These are phyloP conservation scores for Nothura maculosa DNA, from an alignment of 2,797 vertebrate species.

Conservation along the genomic window DNA sequence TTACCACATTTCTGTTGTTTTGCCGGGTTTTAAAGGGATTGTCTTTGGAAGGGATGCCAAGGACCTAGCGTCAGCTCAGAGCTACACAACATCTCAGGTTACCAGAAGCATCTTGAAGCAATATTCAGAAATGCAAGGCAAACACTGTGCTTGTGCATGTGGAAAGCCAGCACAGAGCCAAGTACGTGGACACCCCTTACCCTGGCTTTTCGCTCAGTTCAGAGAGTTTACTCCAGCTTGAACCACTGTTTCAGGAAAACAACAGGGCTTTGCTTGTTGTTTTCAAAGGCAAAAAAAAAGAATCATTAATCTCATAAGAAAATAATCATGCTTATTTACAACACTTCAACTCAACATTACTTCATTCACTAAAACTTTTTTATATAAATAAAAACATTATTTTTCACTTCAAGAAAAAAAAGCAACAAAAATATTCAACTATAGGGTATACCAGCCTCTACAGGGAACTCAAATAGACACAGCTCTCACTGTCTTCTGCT, in stretches of 20 bases:
- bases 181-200: fast-evolving
- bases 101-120: conserved; percentile 6
- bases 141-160: background rate
- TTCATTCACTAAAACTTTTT: background rate
- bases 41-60: background rate
- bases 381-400: background rate
- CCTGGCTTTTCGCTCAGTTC: background rate
- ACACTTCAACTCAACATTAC: no score
- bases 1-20: background rate
- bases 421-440: background rate
- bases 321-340: background rate
- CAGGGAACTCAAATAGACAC: background rate
- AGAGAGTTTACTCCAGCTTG: background rate
- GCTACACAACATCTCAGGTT: background rate
- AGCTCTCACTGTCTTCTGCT: background rate
- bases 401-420: background rate
- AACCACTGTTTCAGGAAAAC: background rate
- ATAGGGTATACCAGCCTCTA: background rate
- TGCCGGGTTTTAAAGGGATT: background rate
- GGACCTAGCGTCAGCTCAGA: background rate
- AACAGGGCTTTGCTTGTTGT: fast-evolving
- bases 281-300: background rate
- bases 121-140: background rate
- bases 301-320: background rate
- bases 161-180: background rate